A percentile compares a stretch with the other conserved stretches of the same genome.
Evolutionary conservation across 2,797 vertebrate species (phyloP).

Genomic region (Tangara arthus): DNA sequence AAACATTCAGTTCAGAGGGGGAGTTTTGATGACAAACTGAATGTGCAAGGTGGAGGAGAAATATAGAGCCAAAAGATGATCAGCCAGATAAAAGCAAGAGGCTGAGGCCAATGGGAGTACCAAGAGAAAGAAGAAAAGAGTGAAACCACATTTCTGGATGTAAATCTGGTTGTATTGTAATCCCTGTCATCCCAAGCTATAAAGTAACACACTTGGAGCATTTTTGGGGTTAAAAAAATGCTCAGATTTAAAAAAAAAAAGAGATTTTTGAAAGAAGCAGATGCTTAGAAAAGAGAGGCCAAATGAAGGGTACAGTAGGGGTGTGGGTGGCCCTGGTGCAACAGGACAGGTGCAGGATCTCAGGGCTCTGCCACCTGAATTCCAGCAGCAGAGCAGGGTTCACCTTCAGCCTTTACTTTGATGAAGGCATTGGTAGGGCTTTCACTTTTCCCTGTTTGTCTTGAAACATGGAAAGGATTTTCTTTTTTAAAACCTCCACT

Average conservation of each 20-base stretch:
- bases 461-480: neutral
- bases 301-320: neutral
- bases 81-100: neutral
- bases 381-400: neutral
- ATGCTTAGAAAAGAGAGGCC: neutral
- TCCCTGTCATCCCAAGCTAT: neutral
- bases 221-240: neutral
- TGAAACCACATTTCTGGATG: neutral
- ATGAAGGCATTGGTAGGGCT: neutral
- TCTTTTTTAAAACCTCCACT: neutral
- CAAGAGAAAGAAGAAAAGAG: neutral
- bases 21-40: neutral
- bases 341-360: neutral
- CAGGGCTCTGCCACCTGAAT: neutral
- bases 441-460: neutral
- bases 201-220: neutral
- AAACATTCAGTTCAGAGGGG: neutral
- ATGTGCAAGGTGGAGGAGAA: neutral
- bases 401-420: neutral
- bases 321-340: neutral
- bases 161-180: neutral
- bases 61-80: neutral
- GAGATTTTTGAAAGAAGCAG: neutral
- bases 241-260: rapidly evolving
- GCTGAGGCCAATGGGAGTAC: neutral